phyloP scores from a whole-genome alignment of 2,113 vertebrate species.

The Callipepla californica region DNA sequence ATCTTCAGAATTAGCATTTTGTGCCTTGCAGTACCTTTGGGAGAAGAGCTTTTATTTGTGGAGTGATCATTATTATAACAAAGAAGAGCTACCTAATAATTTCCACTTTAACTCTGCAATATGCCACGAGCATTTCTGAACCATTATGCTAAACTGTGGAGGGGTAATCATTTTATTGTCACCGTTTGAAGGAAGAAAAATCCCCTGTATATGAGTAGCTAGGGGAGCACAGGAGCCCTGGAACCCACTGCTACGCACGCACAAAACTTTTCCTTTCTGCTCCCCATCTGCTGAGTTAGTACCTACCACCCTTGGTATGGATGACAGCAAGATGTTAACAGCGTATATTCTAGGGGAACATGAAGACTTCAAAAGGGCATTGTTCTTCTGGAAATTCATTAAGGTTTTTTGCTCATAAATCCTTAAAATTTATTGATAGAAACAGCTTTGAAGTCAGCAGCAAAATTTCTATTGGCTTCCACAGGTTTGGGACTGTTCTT shows the following conservation, averaged over 20 bases:
- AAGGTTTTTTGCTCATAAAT: slow-evolving; percentile 6
- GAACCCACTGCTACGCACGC: neutral
- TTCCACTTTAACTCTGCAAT: slow-evolving; percentile 86
- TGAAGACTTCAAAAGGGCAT: neutral
- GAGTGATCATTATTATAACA: slow-evolving; percentile 90
- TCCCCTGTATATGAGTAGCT: slow-evolving; percentile 76
- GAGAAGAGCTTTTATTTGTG: slow-evolving; percentile 91
- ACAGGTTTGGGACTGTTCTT: neutral
- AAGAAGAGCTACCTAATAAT: slow-evolving; percentile 88
- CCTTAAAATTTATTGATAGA: neutral
- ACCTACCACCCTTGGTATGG: neutral
- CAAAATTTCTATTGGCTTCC: neutral
- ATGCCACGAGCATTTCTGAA: slow-evolving; percentile 85
- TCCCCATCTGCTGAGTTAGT: neutral
- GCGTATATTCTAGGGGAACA: neutral
- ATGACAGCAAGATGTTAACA: neutral
- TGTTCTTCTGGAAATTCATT: neutral
- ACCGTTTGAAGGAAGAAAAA: slow-evolving; percentile 82
- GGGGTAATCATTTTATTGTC: slow-evolving; percentile 87
- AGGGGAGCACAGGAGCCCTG: slow-evolving; percentile 31
- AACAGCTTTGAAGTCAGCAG: neutral
- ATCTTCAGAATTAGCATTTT: slow-evolving; percentile 99
- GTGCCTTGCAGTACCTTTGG: slow-evolving; percentile 88
- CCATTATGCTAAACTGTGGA: slow-evolving; percentile 88
- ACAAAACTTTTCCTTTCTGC: slow-evolving; percentile 48